Evolutionary conservation across 2,113 vertebrate genomes (phyloP), one percentile per base, ranked within the genome.

Genomic region (Lagopus leucura): DNA sequence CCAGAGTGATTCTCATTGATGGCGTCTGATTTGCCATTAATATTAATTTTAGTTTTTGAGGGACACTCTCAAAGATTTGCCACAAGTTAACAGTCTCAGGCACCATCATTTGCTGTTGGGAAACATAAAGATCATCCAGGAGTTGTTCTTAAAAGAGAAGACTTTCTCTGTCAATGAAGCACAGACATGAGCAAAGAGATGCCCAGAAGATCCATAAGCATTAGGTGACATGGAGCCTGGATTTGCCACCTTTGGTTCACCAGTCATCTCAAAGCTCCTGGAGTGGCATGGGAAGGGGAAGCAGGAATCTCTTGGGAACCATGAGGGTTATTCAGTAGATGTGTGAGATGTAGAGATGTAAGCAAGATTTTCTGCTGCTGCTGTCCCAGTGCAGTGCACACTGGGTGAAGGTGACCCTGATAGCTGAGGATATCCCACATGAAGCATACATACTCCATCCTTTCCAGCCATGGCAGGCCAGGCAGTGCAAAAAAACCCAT

Each of bases 21-120:
- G 65, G 81, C 20, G 27, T 69, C 97, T 98, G 95, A 98, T 98
- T 97, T 95, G 92, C 80, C 93, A 98, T 98, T 97, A 98, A 98
- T 98, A 98, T 98, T 98, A 97, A 98, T 98, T 97, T 88, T 82
- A 70, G 42, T 88, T 95, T 95, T 91, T 95, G 94, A 96, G 96
- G 93, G 89, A 73, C 78, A 69, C 36, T 76, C 55, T 79, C 81
- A 94, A 93, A 93, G 91, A 79, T 71, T 67, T 72, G 86, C 70
- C 55, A 42, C 4, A 3, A 6, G 20, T 54, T 93, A 30, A 32
- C 54, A 69, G 50, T 64, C 77, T 81, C 71, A 60, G 74, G 55
- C 47, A n/a, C 42, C 61, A 77, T 45, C 10, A 74, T 83, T 82
- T 80, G 70, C 72, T 4, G 1, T 60, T 91, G 75, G 60, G 57